These are phyloP conservation scores for Cancer borealis DNA, from an alignment of 2,888 invertebrate species.

Conservation along the genomic window DNA sequence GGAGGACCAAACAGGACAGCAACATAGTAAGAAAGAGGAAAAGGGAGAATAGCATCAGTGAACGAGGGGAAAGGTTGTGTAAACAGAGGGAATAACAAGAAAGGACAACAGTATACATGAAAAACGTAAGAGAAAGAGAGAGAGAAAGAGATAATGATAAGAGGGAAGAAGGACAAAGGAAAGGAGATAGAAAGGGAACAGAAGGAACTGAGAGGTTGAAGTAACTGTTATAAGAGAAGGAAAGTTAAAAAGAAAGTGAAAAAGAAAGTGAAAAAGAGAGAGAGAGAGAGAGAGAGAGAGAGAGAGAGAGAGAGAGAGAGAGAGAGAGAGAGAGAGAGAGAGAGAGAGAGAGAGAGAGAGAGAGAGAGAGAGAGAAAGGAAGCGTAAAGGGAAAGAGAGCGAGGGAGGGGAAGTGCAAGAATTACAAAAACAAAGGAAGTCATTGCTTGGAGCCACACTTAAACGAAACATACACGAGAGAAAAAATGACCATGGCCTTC, in stretches of 20 bases:
- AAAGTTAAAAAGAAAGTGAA: neutral
- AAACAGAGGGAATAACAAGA: constrained; percentile 3
- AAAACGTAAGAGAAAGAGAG: constrained; percentile 34
- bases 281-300: too few species aligned
- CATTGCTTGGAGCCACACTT: too few species aligned
- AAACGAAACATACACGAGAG: too few species aligned
- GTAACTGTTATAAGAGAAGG: neutral
- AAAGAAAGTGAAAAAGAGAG: neutral
- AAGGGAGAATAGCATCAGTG: constrained; percentile 8
- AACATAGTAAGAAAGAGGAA: neutral
- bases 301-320: too few species aligned
- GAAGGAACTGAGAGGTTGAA: neutral
- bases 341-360: too few species aligned
- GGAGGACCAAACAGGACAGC: neutral
- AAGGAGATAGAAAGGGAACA: neutral
- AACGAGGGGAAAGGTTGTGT: neutral
- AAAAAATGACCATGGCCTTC: too few species aligned
- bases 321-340: too few species aligned
- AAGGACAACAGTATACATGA: neutral
- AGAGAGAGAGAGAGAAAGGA: too few species aligned
- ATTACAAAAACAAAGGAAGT: too few species aligned
- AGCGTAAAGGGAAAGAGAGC: too few species aligned
- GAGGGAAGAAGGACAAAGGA: neutral
- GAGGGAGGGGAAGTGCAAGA: too few species aligned
- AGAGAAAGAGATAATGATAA: constrained; percentile 2